phyloP scores from a whole-genome alignment of 2,888 invertebrate genomes.

The Leptopilina myrica region DNA sequence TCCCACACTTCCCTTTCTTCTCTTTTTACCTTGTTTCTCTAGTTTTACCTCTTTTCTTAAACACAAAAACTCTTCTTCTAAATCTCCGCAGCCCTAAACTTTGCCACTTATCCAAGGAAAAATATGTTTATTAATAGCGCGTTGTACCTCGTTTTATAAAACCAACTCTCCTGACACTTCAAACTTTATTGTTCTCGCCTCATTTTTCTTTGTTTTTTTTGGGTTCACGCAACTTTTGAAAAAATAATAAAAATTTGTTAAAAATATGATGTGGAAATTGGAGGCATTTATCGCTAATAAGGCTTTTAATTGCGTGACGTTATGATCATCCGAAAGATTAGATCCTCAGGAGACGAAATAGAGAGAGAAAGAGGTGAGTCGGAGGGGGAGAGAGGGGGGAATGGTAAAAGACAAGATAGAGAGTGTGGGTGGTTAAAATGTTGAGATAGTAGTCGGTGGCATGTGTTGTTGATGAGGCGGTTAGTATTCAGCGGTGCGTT shows the following conservation, averaged over 20 bases:
- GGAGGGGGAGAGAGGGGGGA: constrained; percentile 38
- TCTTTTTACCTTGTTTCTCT: constrained; percentile 22
- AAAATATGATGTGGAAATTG: too few species aligned
- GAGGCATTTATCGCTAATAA: constrained; percentile 34
- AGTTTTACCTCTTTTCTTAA: constrained; percentile 53
- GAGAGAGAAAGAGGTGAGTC: constrained; percentile 41
- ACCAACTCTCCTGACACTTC: constrained; percentile 20
- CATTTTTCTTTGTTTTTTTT: background rate
- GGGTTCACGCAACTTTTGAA: too few species aligned
- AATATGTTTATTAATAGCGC: constrained; percentile 65
- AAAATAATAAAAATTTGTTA: too few species aligned
- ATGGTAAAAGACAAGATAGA: constrained; percentile 51
- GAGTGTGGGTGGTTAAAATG: constrained; percentile 62
- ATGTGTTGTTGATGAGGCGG: constrained; percentile 77
- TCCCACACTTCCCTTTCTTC: too few species aligned
- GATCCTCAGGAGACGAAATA: constrained; percentile 58
- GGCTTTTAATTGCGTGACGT: constrained; percentile 42
- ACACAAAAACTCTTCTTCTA: constrained; percentile 62
- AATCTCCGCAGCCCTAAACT: constrained; percentile 61
- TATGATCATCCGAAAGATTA: constrained; percentile 71
- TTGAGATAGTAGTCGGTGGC: constrained; percentile 69
- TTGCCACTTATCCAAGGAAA: constrained; percentile 58
- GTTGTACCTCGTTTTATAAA: constrained; percentile 43
- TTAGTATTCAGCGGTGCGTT: constrained; percentile 75
- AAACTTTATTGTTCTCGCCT: constrained; percentile 15